Evolutionary conservation across 2,797 vertebrate species (phyloP).

Genomic region (Odontamblyopus rebecca): DNA sequence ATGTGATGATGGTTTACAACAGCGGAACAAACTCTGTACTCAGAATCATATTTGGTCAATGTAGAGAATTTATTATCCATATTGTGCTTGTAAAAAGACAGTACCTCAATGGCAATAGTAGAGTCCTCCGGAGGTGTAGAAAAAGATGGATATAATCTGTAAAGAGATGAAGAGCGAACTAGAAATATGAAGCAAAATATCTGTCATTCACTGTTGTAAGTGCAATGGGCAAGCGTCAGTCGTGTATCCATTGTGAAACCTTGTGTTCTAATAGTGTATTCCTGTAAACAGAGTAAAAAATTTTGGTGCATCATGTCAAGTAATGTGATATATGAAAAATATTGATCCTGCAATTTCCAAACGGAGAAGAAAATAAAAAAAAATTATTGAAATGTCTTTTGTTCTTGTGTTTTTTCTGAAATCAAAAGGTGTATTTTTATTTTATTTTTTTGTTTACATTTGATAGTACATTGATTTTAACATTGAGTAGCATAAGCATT

Average conservation of each 20-base stretch:
- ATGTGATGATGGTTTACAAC: slow-evolving; percentile 83
- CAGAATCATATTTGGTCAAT: slow-evolving; percentile 72
- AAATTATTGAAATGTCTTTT: slow-evolving; percentile 77
- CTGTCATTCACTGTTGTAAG: slow-evolving; percentile 89
- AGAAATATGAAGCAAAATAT: slow-evolving; percentile 69
- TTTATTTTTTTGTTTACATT: neutral
- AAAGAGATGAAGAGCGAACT: slow-evolving; percentile 39
- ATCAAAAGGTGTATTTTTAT: neutral
- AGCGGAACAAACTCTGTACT: slow-evolving; percentile 71
- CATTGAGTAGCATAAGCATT: slow-evolving; percentile 19
- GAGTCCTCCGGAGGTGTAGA: slow-evolving; percentile 65
- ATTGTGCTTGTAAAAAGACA: slow-evolving; percentile 73
- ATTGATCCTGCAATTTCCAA: slow-evolving; percentile 92
- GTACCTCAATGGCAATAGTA: slow-evolving; percentile 70
- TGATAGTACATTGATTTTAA: neutral
- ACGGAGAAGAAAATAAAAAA: slow-evolving; percentile 89
- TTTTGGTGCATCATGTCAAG: slow-evolving; percentile 92
- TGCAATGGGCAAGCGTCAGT: slow-evolving; percentile 89
- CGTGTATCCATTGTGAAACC: slow-evolving; percentile 94
- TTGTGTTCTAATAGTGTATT: slow-evolving; percentile 95
- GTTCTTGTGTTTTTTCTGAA: slow-evolving; percentile 16
- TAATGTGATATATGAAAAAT: slow-evolving; percentile 93
- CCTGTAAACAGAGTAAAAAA: slow-evolving; percentile 94
- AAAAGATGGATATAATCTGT: slow-evolving; percentile 63
- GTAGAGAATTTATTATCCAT: slow-evolving; percentile 79